phyloP scores from a whole-genome alignment of 1,140 invertebrate species.

The Brachionus koreanus region DNA sequence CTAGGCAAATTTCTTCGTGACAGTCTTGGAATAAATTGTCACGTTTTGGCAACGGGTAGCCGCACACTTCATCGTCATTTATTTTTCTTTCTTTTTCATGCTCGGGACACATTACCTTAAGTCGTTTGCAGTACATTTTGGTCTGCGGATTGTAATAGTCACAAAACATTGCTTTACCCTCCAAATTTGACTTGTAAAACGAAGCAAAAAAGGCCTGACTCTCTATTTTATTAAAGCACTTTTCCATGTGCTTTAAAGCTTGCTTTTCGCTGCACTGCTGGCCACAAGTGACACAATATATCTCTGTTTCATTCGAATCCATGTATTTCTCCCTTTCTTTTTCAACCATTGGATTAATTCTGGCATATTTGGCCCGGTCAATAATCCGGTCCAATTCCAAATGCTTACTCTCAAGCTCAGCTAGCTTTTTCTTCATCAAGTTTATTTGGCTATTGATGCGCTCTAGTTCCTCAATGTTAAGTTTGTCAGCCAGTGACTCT shows the following conservation, averaged over 20 bases:
- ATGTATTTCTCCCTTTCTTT: conserved; percentile 46
- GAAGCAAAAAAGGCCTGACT: conserved; percentile 93
- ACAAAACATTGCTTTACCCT: conserved; percentile 93
- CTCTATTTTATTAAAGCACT: conserved; percentile 75
- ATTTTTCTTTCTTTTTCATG: conserved; percentile 94
- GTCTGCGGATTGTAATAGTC: conserved; percentile 86
- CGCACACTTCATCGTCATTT: conserved; percentile 72
- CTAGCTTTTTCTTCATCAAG: conserved; percentile 67
- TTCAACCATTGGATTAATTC: conserved; percentile 63
- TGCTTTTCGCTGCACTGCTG: conserved; percentile 78
- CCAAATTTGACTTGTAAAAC: conserved; percentile 85
- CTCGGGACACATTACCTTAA: conserved; percentile 91
- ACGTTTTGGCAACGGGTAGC: conserved; percentile 75
- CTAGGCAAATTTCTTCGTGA: conserved; percentile 70
- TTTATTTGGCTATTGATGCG: conserved; percentile 73
- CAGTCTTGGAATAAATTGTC: conserved; percentile 64
- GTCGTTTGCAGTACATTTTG: conserved; percentile 88
- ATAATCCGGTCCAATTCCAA: conserved; percentile 75
- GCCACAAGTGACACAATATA: conserved; percentile 90
- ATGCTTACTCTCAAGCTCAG: conserved; percentile 55
- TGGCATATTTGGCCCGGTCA: conserved; percentile 67
- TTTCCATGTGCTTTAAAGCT: conserved; percentile 72
- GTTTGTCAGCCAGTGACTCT: conserved; percentile 78
- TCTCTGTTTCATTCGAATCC: conserved; percentile 5
- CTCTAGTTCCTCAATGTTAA: conserved; percentile 76